Conservation (phyloP, 2,797 vertebrate species). For the Sarcoramphus papa region DNA sequence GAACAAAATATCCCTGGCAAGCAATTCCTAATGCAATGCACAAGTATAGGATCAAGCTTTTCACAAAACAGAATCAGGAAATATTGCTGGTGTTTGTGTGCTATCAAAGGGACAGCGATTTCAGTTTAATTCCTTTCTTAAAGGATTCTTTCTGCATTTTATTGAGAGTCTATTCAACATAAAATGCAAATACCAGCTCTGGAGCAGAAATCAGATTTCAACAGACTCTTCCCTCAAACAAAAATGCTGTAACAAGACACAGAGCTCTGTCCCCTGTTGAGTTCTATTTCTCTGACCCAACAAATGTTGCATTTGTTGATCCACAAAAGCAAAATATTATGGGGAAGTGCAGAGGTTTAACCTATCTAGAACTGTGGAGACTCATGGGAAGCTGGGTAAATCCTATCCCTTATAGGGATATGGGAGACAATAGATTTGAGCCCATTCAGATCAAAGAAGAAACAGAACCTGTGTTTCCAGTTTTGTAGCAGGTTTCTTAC, state of each 20-base stretch:
- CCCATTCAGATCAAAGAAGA: background rate
- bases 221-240: background rate
- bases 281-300: background rate
- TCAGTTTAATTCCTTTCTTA: background rate
- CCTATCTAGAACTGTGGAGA: background rate
- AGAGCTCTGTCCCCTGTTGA: background rate
- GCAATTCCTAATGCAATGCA: background rate
- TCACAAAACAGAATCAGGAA: background rate
- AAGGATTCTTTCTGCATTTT: background rate
- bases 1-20: background rate
- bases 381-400: background rate
- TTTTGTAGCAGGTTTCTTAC: background rate
- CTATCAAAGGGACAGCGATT: background rate
- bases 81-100: background rate
- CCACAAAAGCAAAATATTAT: background rate
- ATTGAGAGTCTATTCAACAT: background rate
- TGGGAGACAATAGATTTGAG: background rate
- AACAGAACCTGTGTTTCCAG: background rate
- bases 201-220: background rate
- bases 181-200: background rate
- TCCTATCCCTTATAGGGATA: background rate
- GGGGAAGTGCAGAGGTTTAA: background rate
- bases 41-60: background rate
- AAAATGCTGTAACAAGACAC: background rate
- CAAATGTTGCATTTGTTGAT: background rate